Evolutionary conservation across 2,113 vertebrate genomes (phyloP), one percentile per base, ranked within the genome.

Genomic region (Protobothrops flavoviridis): DNA sequence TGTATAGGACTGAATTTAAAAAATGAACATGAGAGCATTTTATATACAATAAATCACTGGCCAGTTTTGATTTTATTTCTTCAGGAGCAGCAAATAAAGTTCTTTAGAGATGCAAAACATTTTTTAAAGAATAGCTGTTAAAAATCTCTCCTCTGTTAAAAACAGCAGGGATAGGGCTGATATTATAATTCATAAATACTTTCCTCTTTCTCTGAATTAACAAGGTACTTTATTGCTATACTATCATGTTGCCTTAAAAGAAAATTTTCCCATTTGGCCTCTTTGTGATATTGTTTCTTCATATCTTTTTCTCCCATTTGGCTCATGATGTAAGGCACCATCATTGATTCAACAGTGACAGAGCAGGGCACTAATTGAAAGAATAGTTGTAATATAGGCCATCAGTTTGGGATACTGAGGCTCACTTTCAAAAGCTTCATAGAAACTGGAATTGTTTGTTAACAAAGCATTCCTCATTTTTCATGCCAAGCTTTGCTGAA

Each of bases 401-500:
- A 95, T 94, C 90, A 96, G 33, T 94, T 94, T 92, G 56, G 2
- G 94, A 95, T 57, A 89, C 86, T 69, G 88, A 74, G 92, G 94
- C 96, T 15, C 48, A 91, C 55, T 95, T 97, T 91, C 92, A 96
- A 97, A 93, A 92, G 74, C 74, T 87, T 91, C 91, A 92, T 88
- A 95, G 94, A 92, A 59, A 56, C 56, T 92, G 92, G 89, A 57
- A 92, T 23, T 88, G 61, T 24, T 23, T 88, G 61, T 24, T 96
- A 94, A 96, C 93, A 97, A 94, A 95, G 55, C 95, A 94, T 94
- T 29, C 56, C 88, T 94, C 94, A 95, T 96, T 97, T 96, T 88
- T 94, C 88, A 57, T 94, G 95, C 94, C 97, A 97, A 96, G 94
- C 29, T 92, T 93, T 93, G 96, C 97, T 97, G 95, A 94, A 97